phyloP scores from a whole-genome alignment of 2,113 vertebrate genomes.

The Semnornis frantzii region DNA sequence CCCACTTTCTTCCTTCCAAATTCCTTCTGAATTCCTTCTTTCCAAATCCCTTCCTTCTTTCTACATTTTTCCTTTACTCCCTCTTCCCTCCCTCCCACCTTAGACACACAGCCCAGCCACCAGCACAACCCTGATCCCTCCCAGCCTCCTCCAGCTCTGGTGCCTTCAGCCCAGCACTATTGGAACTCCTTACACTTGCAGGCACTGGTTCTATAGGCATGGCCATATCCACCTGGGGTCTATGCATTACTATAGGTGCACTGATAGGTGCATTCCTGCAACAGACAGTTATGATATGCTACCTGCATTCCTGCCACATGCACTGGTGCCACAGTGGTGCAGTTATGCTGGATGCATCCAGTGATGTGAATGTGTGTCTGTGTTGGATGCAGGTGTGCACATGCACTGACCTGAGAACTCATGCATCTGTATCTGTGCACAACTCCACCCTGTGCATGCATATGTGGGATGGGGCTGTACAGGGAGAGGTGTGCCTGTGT shows the following conservation, averaged over 20 bases:
- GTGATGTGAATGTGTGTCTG: fast-evolving
- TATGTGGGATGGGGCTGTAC: fast-evolving
- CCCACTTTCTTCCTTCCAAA: too few species aligned
- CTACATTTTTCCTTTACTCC: too few species aligned
- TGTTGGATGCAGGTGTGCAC: fast-evolving
- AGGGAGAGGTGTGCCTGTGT: too few species aligned
- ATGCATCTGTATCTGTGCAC: fast-evolving
- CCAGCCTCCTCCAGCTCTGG: fast-evolving
- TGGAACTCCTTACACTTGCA: neutral
- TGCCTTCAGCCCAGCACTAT: neutral
- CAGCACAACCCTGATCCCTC: neutral
- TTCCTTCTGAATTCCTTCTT: too few species aligned
- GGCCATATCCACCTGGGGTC: fast-evolving
- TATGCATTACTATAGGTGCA: fast-evolving
- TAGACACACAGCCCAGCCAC: neutral
- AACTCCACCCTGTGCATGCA: fast-evolving
- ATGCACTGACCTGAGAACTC: fast-evolving
- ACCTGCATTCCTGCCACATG: neutral
- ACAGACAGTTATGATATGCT: fast-evolving
- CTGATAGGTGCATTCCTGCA: fast-evolving
- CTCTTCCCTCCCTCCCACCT: neutral
- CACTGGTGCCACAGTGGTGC: neutral
- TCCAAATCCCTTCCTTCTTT: too few species aligned
- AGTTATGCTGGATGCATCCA: neutral
- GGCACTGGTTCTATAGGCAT: neutral